Evolutionary conservation across 2,888 invertebrate genomes (phyloP).

Genomic region (Caenorhabditis sinica): DNA sequence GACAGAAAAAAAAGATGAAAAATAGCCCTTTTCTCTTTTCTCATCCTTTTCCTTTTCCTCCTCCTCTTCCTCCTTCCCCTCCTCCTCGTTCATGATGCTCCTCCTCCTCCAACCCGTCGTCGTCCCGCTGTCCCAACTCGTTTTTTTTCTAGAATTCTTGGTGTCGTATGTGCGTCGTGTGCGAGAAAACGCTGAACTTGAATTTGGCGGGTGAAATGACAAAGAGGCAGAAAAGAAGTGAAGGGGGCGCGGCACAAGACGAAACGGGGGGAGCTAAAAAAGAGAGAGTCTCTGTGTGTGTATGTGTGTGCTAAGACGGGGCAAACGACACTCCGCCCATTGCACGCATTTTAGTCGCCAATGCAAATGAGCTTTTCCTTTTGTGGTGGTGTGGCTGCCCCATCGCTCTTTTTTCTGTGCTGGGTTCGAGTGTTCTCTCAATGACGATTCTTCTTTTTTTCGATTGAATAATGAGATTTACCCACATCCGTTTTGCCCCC

Average conservation of each 20-base stretch:
- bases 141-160: slow-evolving; percentile 28
- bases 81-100: not conserved
- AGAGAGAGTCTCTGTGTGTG: not conserved
- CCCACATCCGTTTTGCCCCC: not conserved
- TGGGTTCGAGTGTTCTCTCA: not conserved
- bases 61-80: not conserved
- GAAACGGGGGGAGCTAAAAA: not conserved
- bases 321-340: slow-evolving; percentile 15
- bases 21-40: slow-evolving; percentile 19
- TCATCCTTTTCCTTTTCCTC: not conserved
- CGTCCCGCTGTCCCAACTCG: slow-evolving; percentile 19
- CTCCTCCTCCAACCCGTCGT: not conserved
- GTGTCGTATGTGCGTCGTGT: slow-evolving; percentile 12
- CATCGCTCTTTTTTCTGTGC: not conserved
- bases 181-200: slow-evolving; percentile 10
- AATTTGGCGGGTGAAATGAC: slow-evolving; percentile 37
- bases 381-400: not conserved
- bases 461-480: not conserved
- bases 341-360: not conserved
- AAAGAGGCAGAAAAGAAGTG: slow-evolving; percentile 12
- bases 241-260: not conserved
- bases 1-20: slow-evolving; percentile 12
- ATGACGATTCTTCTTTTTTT: not conserved
- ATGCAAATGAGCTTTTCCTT: slow-evolving; percentile 40
- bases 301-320: slow-evolving; percentile 9